Conservation (phyloP, 2,797 vertebrate species). For the Eremophila alpestris region DNA sequence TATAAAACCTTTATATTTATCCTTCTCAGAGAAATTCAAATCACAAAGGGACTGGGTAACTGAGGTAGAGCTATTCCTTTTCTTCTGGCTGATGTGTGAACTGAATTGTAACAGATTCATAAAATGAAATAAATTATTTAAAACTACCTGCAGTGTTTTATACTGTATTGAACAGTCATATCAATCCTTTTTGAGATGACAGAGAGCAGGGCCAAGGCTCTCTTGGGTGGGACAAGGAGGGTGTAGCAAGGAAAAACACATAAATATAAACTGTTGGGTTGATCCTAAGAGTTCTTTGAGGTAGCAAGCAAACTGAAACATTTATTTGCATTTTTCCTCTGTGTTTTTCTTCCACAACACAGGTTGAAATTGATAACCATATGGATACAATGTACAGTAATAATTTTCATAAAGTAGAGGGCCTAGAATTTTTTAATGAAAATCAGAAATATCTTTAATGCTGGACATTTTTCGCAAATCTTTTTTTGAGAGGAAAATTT, state of each 20-base stretch:
- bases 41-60: rapidly evolving
- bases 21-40: not conserved
- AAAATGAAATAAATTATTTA: not conserved
- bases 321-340: not conserved
- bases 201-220: not conserved
- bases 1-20: not conserved
- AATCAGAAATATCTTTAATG: not conserved
- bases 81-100: not conserved
- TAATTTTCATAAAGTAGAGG: not conserved
- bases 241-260: not conserved
- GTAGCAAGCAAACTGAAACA: not conserved
- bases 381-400: rapidly evolving
- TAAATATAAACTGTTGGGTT: not conserved
- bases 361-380: not conserved
- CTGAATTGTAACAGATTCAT: not conserved
- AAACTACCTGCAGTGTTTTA: not conserved
- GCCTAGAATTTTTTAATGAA: not conserved
- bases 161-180: not conserved
- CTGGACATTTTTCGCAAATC: not conserved
- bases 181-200: not conserved
- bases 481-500: not conserved
- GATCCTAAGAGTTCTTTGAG: not conserved
- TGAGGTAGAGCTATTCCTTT: not conserved
- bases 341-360: not conserved
- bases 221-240: rapidly evolving